Evolutionary conservation across 2,113 vertebrate species (phyloP).

Genomic region (Odocoileus virginianus): DNA sequence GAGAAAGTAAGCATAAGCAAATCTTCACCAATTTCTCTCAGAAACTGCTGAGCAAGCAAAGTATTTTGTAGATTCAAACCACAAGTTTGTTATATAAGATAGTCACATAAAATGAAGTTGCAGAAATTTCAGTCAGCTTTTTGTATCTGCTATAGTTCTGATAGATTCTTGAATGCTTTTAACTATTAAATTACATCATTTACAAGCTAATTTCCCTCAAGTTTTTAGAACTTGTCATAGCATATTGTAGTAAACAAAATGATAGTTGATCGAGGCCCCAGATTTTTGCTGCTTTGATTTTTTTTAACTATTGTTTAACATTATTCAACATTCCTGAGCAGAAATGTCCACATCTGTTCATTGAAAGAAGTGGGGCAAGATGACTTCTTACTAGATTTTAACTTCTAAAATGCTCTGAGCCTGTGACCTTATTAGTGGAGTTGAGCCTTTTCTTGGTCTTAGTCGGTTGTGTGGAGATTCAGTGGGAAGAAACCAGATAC

Average conservation of each 20-base stretch:
- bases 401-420: neutral
- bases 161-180: neutral
- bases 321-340: neutral
- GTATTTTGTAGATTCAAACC: neutral
- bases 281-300: neutral
- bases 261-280: neutral
- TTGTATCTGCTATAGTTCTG: neutral
- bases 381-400: neutral
- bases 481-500: slow-evolving; percentile 79
- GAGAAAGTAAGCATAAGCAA: neutral
- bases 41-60: neutral
- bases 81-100: neutral
- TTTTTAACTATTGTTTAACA: neutral
- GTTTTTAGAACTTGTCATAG: neutral
- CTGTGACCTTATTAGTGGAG: neutral
- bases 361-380: neutral
- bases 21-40: neutral
- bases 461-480: slow-evolving; percentile 87
- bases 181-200: neutral
- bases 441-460: neutral
- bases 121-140: neutral
- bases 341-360: neutral
- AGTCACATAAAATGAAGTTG: neutral
- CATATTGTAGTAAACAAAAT: neutral
- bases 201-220: neutral